Percentiles rank a stretch among this genome's conserved stretches.
phyloP scores from a whole-genome alignment of 2,113 vertebrate species.

The Protobothrops mucrosquamatus region DNA sequence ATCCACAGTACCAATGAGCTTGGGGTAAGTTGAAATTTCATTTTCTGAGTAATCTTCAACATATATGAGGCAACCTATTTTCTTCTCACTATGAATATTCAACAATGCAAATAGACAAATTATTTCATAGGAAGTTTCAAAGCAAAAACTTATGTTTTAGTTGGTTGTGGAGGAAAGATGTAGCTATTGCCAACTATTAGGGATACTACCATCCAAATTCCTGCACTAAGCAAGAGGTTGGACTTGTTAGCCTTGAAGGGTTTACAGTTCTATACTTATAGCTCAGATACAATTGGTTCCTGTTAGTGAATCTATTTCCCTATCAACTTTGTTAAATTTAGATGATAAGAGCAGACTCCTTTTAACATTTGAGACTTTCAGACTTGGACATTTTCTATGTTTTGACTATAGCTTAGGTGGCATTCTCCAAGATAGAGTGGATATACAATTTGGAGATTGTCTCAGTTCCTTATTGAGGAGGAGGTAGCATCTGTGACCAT shows the following conservation, averaged over 20 bases:
- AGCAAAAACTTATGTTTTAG: background rate
- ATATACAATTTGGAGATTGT: background rate
- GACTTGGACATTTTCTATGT: background rate
- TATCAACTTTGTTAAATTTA: background rate
- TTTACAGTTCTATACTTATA: background rate
- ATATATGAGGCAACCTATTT: constrained; percentile 6
- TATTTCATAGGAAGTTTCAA: constrained; percentile 21
- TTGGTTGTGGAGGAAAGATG: constrained; percentile 5
- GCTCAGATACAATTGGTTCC: constrained; percentile 5
- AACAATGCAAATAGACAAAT: constrained; percentile 14
- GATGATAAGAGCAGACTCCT: background rate
- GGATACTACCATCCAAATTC: background rate
- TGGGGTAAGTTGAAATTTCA: constrained; percentile 37
- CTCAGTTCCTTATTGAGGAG: background rate
- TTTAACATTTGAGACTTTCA: background rate
- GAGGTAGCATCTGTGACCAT: background rate
- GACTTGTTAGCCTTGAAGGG: background rate
- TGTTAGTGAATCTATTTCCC: constrained; percentile 1
- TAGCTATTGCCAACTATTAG: background rate
- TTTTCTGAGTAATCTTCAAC: background rate
- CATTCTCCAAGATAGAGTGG: background rate
- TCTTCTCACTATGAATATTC: background rate
- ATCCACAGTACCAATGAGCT: constrained; percentile 35
- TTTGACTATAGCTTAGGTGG: background rate
- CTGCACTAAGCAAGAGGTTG: background rate